Conservation (phyloP, 37 sponge, comb jelly and placozoan species). For the Axinella damicornis region DNA sequence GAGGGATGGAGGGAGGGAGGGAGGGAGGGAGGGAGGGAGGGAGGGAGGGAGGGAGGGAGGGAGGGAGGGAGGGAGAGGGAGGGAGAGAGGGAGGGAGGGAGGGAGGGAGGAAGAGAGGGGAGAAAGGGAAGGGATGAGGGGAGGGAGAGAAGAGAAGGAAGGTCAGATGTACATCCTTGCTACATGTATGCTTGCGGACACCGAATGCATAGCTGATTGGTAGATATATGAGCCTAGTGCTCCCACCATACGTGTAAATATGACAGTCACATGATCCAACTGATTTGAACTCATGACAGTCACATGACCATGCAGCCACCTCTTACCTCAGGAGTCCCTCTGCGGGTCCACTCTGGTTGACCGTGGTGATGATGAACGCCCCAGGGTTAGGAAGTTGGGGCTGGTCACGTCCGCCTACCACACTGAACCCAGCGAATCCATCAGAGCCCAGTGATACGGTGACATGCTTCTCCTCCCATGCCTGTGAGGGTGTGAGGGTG, state of each 20-base stretch:
- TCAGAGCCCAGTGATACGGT: constrained; percentile 53
- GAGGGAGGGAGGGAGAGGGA: too few species aligned
- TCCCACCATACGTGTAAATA: not conserved
- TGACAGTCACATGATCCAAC: too few species aligned
- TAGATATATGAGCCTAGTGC: too few species aligned
- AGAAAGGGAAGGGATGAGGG: too few species aligned
- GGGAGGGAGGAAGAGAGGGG: too few species aligned
- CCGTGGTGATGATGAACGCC: constrained; percentile 74
- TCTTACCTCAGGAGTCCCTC: constrained; percentile 69
- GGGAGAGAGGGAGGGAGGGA: too few species aligned
- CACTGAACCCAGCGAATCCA: constrained; percentile 78
- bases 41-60: not conserved
- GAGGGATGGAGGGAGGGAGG: not conserved
- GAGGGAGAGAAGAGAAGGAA: too few species aligned
- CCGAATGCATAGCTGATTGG: too few species aligned
- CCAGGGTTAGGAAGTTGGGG: constrained; percentile 83
- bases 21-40: not conserved
- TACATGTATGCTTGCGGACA: too few species aligned
- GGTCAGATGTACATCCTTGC: too few species aligned
- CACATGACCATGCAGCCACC: not conserved
- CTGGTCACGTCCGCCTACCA: constrained; percentile 84
- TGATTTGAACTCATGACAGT: too few species aligned
- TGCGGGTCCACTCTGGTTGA: constrained; percentile 70
- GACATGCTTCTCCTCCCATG: constrained; percentile 77
- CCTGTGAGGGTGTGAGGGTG: constrained; percentile 15